Evolutionary conservation across 2,888 invertebrate genomes (phyloP), one percentile per base, ranked within the genome.

Genomic region (Latheticus oryzae): DNA sequence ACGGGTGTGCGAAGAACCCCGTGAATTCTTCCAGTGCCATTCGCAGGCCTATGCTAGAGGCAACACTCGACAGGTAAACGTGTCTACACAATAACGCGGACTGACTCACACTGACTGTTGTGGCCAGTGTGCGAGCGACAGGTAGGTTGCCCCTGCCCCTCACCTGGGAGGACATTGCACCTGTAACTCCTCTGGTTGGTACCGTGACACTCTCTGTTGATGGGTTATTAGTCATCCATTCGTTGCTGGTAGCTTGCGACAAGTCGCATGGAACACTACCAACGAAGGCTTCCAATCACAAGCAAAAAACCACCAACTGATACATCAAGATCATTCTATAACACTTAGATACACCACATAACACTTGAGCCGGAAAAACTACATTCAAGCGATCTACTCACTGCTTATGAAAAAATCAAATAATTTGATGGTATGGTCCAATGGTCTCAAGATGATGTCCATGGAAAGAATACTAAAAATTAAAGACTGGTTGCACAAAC

Each of bases 1-100:
- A 86, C 86, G 86, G 85, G 85, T 77, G 74, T 80, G 73, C 70
- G 81, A 82, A 79, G 74, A 78, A 84, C 86, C 88, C 88, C 89
- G 89, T 89, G 89, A 89, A 89, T 89, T 88, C 89, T 89, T 88
- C 88, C 88, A 89, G 89, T 89, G 89, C 89, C 89, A 89, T 89
- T 88, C 85, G 86, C 86, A 87, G 87, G 75, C 74, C 75, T 60
- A 66, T 69, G 35, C 19, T 35, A 5, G 8, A 3, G 32, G 30
- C 2, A 24, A 45, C 38, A 38, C 35, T 26, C 15, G 21, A 35
- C 23, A 37, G 35, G 45, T 52, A 52, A 54, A 60, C 61, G 58
- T 63, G 50, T 58, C 30, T 38, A 48, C 64, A 58, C 58, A 52
- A 65, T 59, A n/a, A n/a, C 68, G 70, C 72, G 69, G 63, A 68